Conservation (phyloP, 2,888 invertebrate genomes). For the Drosophila tanythrix region DNA sequence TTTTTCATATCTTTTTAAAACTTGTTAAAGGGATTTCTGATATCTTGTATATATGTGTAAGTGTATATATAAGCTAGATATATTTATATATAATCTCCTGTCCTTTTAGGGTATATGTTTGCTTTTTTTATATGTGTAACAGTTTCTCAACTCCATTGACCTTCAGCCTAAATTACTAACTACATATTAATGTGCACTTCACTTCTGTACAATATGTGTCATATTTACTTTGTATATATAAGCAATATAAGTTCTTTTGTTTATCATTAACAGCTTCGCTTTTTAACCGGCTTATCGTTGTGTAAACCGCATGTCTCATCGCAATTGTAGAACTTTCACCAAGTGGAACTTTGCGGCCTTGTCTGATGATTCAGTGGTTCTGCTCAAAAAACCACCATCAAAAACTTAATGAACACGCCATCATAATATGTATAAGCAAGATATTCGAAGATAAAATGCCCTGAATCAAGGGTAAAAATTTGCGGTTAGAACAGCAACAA, state of each 20-base stretch:
- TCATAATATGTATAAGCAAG: slow-evolving; percentile 9
- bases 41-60: background rate
- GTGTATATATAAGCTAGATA: background rate
- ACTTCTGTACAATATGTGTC: slow-evolving; percentile 29
- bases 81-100: background rate
- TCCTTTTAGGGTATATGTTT: background rate
- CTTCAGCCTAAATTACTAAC: slow-evolving; percentile 21
- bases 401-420: slow-evolving; percentile 33
- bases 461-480: slow-evolving; percentile 13
- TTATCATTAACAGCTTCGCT: slow-evolving; percentile 19
- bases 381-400: slow-evolving; percentile 17
- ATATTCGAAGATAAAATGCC: slow-evolving; percentile 3
- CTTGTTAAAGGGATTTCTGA: background rate
- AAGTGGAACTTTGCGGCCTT: slow-evolving; percentile 8
- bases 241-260: slow-evolving; percentile 6
- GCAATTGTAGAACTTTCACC: slow-evolving; percentile 66
- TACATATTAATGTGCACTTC: slow-evolving; percentile 3
- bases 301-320: slow-evolving; percentile 40
- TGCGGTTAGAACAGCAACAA: slow-evolving; percentile 52
- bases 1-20: background rate
- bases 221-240: slow-evolving; percentile 7
- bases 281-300: slow-evolving; percentile 39
- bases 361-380: slow-evolving; percentile 52
- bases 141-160: slow-evolving; percentile 35
- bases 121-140: background rate